phyloP scores from a whole-genome alignment of 2,113 vertebrate species.

The Tapirus terrestris region DNA sequence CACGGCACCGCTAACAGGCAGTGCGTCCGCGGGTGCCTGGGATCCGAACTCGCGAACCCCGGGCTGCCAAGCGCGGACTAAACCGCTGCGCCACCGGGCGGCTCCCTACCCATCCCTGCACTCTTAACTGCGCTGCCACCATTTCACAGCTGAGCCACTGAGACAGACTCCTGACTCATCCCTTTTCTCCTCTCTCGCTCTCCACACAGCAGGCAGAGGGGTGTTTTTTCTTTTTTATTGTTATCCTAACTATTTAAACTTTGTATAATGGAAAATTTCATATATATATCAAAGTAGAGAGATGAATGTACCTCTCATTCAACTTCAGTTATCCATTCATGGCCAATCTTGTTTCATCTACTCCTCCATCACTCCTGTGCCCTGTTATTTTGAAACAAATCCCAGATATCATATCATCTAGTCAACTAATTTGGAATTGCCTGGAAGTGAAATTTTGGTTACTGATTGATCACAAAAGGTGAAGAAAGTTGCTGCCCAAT shows the following conservation, averaged over 20 bases:
- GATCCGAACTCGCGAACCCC: too few species aligned
- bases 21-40: too few species aligned
- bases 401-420: not conserved
- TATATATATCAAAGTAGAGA: conserved; percentile 9
- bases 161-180: not conserved
- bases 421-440: conserved; percentile 34
- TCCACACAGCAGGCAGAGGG: not conserved
- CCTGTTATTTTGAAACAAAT: conserved; percentile 38
- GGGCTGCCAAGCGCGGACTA: too few species aligned
- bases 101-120: too few species aligned
- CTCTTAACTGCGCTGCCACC: not conserved
- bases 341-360: not conserved
- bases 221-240: not conserved
- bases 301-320: not conserved
- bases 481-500: not conserved
- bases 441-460: not conserved
- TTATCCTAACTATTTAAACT: not conserved
- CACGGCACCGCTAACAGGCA: too few species aligned
- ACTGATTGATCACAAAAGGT: not conserved
- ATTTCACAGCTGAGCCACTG: not conserved
- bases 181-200: not conserved
- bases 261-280: not conserved
- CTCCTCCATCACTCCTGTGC: not conserved
- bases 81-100: too few species aligned
- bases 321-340: not conserved